Conservation (phyloP, 2,797 vertebrate genomes). For the Tamandua tetradactyla region DNA sequence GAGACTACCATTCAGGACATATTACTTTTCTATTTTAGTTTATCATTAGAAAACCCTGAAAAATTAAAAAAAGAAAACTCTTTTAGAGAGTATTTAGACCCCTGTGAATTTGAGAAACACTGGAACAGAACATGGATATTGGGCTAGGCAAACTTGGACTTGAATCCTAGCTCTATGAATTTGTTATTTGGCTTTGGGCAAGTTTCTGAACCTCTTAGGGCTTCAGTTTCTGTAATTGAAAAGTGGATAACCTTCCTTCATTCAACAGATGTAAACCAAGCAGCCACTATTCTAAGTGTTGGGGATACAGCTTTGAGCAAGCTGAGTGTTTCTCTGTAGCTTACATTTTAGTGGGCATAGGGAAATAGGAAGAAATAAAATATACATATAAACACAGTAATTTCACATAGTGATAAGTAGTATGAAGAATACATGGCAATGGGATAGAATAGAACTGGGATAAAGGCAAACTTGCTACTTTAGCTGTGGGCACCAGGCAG, state of each 20-base stretch:
- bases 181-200: not conserved
- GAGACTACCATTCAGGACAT: not conserved
- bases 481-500: not conserved
- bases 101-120: not conserved
- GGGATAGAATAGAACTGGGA: not conserved
- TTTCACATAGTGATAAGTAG: not conserved
- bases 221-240: not conserved
- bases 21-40: conserved; percentile 3
- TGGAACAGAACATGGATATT: not conserved
- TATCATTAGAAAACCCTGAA: not conserved
- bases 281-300: not conserved
- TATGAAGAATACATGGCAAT: not conserved
- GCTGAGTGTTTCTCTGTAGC: not conserved
- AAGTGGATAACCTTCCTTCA: not conserved
- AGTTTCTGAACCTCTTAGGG: not conserved
- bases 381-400: not conserved
- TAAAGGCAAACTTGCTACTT: not conserved
- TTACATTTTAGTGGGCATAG: not conserved
- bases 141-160: not conserved
- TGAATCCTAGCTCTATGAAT: not conserved
- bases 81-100: not conserved
- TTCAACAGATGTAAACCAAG: not conserved
- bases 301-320: not conserved
- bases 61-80: not conserved
- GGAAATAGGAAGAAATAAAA: not conserved